Evolutionary conservation across 2,113 vertebrate species (phyloP).

Genomic region (Rhinogobius similis): DNA sequence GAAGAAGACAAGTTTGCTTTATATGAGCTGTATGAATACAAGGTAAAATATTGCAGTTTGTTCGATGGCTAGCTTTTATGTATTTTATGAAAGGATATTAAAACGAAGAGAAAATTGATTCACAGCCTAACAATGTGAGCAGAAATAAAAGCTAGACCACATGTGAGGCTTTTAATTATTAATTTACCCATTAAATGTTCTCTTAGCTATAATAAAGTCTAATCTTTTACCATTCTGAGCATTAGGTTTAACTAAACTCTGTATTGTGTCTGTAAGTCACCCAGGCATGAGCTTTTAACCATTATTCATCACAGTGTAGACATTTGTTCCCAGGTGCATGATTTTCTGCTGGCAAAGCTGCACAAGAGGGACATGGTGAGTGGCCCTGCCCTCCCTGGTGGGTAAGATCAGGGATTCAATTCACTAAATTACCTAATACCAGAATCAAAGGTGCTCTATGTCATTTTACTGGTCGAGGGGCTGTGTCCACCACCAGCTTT

Average conservation of each 20-base stretch:
- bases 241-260: background rate
- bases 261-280: background rate
- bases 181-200: background rate
- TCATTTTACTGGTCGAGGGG: no score
- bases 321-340: background rate
- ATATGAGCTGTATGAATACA: conserved; percentile 28
- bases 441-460: no score
- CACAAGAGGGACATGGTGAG: no score
- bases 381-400: background rate
- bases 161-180: background rate
- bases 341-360: background rate
- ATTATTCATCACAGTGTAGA: background rate
- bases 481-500: no score
- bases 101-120: background rate
- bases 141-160: background rate
- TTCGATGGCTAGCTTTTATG: background rate
- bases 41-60: conserved; percentile 13
- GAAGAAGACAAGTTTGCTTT: conserved; percentile 40
- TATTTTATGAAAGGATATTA: background rate
- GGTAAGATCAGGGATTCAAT: background rate
- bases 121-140: background rate
- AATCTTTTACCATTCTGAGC: background rate
- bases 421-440: background rate
- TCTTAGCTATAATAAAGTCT: background rate
- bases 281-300: background rate